Evolutionary conservation across 2,797 vertebrate species (phyloP).

Genomic region (Manis pentadactyla): DNA sequence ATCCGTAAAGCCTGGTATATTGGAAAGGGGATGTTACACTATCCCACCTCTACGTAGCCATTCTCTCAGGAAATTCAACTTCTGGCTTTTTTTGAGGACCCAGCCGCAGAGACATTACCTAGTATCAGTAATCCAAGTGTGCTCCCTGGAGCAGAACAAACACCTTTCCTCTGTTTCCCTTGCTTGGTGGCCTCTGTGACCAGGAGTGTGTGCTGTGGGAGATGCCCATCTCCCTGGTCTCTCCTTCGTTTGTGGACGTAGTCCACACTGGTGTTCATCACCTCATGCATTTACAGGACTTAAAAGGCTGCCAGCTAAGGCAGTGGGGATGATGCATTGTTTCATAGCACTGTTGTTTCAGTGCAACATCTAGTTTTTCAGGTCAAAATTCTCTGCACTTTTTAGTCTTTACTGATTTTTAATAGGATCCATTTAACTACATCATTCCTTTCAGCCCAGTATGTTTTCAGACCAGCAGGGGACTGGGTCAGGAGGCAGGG

Average conservation of each 20-base stretch:
- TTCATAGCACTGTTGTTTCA: not conserved
- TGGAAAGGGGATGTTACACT: not conserved
- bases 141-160: not conserved
- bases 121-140: not conserved
- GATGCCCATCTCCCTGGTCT: not conserved
- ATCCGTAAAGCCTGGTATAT: not conserved
- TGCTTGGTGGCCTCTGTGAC: not conserved
- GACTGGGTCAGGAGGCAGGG: not conserved
- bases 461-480: not conserved
- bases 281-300: not conserved
- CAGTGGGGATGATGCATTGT: not conserved
- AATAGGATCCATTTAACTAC: not conserved
- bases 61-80: not conserved
- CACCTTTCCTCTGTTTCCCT: not conserved
- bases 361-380: not conserved
- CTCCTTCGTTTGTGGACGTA: not conserved
- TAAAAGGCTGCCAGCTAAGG: not conserved
- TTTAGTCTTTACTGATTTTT: constrained; percentile 39
- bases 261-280: not conserved
- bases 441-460: not conserved
- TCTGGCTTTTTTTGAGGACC: not conserved
- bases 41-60: not conserved
- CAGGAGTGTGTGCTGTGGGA: not conserved
- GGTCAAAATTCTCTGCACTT: not conserved
- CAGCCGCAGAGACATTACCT: not conserved